Conservation (phyloP, 2,113 vertebrate genomes). For the Perccottus glenii region DNA sequence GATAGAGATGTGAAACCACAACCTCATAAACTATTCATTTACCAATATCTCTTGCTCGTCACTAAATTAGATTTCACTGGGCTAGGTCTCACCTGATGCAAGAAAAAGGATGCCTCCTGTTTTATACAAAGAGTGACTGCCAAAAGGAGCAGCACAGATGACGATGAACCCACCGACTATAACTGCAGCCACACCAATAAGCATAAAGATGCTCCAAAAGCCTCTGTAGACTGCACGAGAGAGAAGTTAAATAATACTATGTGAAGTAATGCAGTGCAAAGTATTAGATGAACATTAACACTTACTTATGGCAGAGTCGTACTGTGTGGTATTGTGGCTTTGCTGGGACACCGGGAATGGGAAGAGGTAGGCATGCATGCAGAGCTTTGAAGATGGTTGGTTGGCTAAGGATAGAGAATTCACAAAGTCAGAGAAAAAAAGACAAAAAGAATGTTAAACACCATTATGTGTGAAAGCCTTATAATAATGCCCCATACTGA, state of each 20-base stretch:
- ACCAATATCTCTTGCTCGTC: too few relatives aligned
- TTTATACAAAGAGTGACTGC: constrained; percentile 90
- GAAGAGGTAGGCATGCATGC: constrained; percentile 89
- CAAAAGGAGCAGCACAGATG: constrained; percentile 94
- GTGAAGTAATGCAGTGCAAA: not conserved
- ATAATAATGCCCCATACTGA: too few relatives aligned
- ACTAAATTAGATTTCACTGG: not conserved
- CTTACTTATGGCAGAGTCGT: constrained; percentile 92
- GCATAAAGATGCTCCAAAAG: constrained; percentile 95
- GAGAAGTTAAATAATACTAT: not conserved
- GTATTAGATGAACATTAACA: not conserved
- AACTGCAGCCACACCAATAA: constrained; percentile 86
- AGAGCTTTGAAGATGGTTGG: constrained; percentile 86
- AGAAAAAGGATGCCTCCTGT: constrained; percentile 90
- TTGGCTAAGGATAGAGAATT: constrained; percentile 79
- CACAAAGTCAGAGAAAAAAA: not conserved
- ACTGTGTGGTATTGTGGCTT: constrained; percentile 86
- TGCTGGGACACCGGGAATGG: constrained; percentile 87
- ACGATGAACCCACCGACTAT: constrained; percentile 88
- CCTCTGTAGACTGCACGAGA: constrained; percentile 89
- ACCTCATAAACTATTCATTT: not conserved
- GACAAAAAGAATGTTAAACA: not conserved
- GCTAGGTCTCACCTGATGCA: constrained; percentile 82
- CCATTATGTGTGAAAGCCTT: too few relatives aligned
- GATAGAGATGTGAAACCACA: not conserved